Conservation (phyloP, 2,888 invertebrate genomes). For the Pteria penguin region DNA sequence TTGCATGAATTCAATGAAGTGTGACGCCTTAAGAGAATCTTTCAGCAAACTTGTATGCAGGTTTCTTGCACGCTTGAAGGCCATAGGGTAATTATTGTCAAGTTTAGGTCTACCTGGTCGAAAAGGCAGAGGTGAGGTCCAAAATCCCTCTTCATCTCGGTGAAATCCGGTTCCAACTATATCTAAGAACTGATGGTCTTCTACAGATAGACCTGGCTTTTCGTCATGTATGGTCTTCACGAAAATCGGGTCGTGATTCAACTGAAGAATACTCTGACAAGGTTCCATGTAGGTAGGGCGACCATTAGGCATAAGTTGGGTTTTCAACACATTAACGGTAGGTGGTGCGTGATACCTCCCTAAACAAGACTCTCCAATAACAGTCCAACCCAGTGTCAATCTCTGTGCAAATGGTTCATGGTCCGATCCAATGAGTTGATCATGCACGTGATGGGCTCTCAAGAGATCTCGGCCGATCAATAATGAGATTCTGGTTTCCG, state of each 20-base stretch:
- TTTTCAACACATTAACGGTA: conserved; percentile 35
- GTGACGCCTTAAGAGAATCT: conserved; percentile 24
- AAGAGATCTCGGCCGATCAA: conserved; percentile 34
- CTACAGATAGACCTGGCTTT: conserved; percentile 2
- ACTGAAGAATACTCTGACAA: conserved; percentile 22
- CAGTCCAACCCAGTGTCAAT: conserved; percentile 33
- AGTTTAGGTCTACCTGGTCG: conserved; percentile 17
- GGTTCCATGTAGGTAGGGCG: conserved; percentile 31
- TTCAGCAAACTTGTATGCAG: conserved; percentile 41
- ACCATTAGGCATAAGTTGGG: conserved; percentile 18
- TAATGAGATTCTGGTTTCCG: conserved; percentile 23
- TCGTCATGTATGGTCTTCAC: not conserved
- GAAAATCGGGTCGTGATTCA: conserved; percentile 9
- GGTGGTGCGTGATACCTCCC: conserved; percentile 31
- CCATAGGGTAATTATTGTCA: conserved; percentile 45
- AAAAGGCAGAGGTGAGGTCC: conserved; percentile 16
- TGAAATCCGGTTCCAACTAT: not conserved
- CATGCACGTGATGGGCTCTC: conserved; percentile 36
- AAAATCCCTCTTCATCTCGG: conserved; percentile 7
- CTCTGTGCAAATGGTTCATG: conserved; percentile 33
- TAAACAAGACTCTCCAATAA: conserved; percentile 34
- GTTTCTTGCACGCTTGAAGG: conserved; percentile 33
- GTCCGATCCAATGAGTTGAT: conserved; percentile 28
- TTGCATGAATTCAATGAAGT: too few relatives aligned
- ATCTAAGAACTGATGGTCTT: conserved; percentile 9